Evolutionary conservation across 2,113 vertebrate species (phyloP), one percentile per base, ranked within the genome.

Genomic region (Menidia beryllina): DNA sequence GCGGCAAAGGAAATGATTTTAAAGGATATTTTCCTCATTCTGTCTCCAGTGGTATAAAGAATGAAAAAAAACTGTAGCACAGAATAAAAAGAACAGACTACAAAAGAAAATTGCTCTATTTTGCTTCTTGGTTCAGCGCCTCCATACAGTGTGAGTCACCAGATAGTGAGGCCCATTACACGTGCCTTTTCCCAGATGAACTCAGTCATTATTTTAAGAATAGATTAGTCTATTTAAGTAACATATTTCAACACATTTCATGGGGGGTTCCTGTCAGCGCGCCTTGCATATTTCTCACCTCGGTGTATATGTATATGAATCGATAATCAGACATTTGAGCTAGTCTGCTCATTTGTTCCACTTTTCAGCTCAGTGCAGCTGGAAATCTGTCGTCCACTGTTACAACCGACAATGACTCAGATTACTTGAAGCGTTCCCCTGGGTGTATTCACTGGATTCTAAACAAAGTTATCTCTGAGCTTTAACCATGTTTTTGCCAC

Each of bases 1-100:
- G 68, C 83, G 72, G 64, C 54, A 60, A 65, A 63, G 71, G 72
- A 79, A 85, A 58, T 62, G 30, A 78, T 74, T 75, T 86, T 75
- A 77, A 72, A 80, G 51, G 21, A 75, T 64, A 63, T 83, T 77
- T 77, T 76, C 69, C 81, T 61, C 62, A 48, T 54, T 38, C 47
- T n/a, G 52, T 85, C 58, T 70, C 52, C 12, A 14, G 79, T 60
- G 38, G 57, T 50, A 41, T 47, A 60, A 67, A 74, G 53, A 38
- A 43, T 45, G 27, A 57, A n/a, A 67, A 21, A 15, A n/a, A 43
- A 20, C 2, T 15, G 36, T 41, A 45, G 2, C 5, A n/a, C n/a
- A 15, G 19, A 45, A 15, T 41, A 45, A 4, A 45, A 47, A 79
- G 70, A 54, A 56, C 20, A 41, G 56, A 41, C 49, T 62, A 72